Percentiles rank a stretch among this genome's conserved stretches.
Conservation (phyloP, 2,113 vertebrate genomes). For the Sphaerodactylus townsendi region DNA sequence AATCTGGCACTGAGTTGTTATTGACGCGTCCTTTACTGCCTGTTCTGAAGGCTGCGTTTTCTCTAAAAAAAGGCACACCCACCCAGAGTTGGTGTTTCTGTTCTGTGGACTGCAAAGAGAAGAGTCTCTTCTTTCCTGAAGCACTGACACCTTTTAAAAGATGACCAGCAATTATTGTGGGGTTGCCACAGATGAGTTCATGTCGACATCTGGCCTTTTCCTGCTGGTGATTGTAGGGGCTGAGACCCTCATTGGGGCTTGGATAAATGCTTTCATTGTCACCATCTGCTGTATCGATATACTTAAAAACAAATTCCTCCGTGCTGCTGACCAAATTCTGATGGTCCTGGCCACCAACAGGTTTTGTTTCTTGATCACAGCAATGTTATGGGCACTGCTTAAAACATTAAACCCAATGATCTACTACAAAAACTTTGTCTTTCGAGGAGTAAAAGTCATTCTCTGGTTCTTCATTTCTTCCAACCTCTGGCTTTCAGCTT, state of each 20-base stretch:
- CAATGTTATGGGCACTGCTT: accelerated
- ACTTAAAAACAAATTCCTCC: not conserved
- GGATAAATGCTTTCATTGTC: not conserved
- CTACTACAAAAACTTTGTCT: not conserved
- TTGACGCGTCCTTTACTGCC: too few species aligned
- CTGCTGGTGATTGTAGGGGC: accelerated
- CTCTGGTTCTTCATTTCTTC: accelerated
- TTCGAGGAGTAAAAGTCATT: not conserved
- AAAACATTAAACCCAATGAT: not conserved
- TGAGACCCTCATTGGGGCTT: not conserved
- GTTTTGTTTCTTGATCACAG: not conserved
- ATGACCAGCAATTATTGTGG: accelerated
- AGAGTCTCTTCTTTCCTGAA: too few species aligned
- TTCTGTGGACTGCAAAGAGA: too few species aligned
- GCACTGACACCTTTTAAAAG: not conserved
- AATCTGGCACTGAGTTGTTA: too few species aligned
- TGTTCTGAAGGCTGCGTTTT: too few species aligned
- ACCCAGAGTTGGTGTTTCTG: too few species aligned
- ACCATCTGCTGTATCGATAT: not conserved
- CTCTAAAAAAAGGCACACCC: too few species aligned
- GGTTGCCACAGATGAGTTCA: not conserved
- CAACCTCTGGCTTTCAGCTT: accelerated
- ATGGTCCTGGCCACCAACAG: not conserved
- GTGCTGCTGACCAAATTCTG: not conserved
- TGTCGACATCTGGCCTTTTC: not conserved